Conservation (phyloP, 2,113 vertebrate genomes). For the Tonatia bakeri region DNA sequence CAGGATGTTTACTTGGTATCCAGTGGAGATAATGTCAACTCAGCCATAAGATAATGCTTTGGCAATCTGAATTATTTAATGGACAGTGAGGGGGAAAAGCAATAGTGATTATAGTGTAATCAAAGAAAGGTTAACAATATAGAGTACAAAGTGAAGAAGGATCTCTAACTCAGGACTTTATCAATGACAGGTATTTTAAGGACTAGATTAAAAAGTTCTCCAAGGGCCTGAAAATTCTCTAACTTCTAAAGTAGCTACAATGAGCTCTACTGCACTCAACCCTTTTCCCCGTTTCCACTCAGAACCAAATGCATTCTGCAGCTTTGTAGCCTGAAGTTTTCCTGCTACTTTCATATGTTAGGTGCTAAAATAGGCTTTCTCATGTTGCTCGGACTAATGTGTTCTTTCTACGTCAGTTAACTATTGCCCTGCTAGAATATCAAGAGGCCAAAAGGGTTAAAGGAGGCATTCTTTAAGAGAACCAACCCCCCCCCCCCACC, state of each 20-base stretch:
- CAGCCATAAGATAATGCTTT: neutral
- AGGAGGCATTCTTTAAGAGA: neutral
- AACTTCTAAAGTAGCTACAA: neutral
- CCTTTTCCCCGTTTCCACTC: neutral
- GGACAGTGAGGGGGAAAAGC: neutral
- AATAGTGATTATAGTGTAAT: neutral
- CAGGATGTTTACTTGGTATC: conserved; percentile 27
- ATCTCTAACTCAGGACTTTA: neutral
- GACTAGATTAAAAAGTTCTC: neutral
- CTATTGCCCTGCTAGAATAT: neutral
- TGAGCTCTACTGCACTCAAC: neutral
- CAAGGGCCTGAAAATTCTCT: neutral
- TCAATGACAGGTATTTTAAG: neutral
- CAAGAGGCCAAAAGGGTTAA: neutral
- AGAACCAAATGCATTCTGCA: neutral
- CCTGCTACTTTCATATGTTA: neutral
- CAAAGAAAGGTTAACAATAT: conserved; percentile 1
- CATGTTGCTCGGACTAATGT: neutral
- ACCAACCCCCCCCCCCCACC: neutral
- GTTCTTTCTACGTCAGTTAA: neutral
- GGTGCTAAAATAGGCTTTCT: neutral
- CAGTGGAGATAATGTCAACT: neutral
- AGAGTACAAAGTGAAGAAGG: neutral
- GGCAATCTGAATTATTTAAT: neutral
- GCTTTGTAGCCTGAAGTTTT: neutral